Conservation (phyloP, 2,113 vertebrate genomes). For the Rutilus rutilus region DNA sequence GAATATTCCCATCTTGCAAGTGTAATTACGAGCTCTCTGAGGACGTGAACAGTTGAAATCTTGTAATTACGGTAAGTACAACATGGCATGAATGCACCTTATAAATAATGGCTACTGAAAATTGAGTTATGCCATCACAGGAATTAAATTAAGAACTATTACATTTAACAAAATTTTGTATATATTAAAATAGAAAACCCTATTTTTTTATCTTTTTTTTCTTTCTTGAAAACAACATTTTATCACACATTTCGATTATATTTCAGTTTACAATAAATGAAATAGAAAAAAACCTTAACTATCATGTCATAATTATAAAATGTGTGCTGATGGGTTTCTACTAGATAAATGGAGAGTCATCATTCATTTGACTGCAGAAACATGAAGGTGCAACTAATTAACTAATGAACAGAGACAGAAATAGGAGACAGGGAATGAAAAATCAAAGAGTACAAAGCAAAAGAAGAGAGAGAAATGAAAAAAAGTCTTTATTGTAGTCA, state of each 20-base stretch:
- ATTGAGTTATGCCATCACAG: no score
- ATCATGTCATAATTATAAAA: neutral
- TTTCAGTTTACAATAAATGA: neutral
- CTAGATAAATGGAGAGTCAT: constrained; percentile 38
- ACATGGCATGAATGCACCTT: no score
- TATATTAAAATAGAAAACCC: no score
- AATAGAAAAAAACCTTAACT: neutral
- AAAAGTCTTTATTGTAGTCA: neutral
- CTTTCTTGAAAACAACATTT: neutral
- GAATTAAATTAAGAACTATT: no score
- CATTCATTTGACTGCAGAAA: constrained; percentile 42
- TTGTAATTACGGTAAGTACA: no score
- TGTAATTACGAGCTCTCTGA: no score
- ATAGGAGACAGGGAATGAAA: constrained; percentile 1
- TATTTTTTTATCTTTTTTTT: no score
- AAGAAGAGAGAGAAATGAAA: neutral
- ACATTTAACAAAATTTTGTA: no score
- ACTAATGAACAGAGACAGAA: constrained; percentile 33
- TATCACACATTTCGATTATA: neutral
- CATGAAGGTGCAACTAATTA: constrained; percentile 34
- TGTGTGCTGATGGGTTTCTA: constrained; percentile 32
- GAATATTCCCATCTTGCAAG: no score
- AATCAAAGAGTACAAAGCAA: neutral
- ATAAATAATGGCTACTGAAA: no score
- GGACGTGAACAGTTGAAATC: no score